These are phyloP conservation scores for Aplocera efformata DNA, from an alignment of 2,888 invertebrate species.

Conservation along the genomic window DNA sequence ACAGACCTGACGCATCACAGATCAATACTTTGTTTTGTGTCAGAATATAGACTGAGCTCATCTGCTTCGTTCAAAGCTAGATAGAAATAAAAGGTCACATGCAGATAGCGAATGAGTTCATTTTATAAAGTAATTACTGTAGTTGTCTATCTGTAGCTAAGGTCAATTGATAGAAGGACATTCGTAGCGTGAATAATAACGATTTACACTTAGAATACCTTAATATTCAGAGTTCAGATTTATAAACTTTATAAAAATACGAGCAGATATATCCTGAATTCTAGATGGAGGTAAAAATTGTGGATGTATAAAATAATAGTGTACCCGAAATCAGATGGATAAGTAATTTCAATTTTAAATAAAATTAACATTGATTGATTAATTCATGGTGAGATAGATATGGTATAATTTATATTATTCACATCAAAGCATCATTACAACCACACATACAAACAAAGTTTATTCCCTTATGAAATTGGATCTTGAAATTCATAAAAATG, in stretches of 20 bases:
- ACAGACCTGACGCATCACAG: constrained; percentile 17
- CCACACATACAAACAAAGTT: too few species aligned
- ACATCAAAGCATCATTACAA: too few species aligned
- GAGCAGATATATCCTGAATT: constrained; percentile 2
- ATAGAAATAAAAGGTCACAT: constrained; percentile 20
- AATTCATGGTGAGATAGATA: too few species aligned
- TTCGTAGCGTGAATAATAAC: constrained; percentile 32
- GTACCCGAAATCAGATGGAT: too few species aligned
- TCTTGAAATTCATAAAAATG: too few species aligned
- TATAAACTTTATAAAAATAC: not conserved
- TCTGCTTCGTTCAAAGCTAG: constrained; percentile 13
- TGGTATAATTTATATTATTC: too few species aligned
- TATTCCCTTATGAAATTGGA: too few species aligned
- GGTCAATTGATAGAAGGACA: constrained; percentile 40
- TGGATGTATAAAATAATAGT: too few species aligned
- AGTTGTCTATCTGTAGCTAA: constrained; percentile 27
- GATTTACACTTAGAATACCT: constrained; percentile 26
- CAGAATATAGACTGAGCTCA: constrained; percentile 29
- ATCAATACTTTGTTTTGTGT: constrained; percentile 27
- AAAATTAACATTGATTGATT: too few species aligned
- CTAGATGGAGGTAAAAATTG: not conserved
- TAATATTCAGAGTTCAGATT: too few species aligned
- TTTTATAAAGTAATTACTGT: constrained; percentile 24
- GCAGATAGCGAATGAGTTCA: constrained; percentile 25
- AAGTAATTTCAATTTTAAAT: too few species aligned